Evolutionary conservation across 2,888 invertebrate genomes (phyloP).

Genomic region (Congeria kusceri): DNA sequence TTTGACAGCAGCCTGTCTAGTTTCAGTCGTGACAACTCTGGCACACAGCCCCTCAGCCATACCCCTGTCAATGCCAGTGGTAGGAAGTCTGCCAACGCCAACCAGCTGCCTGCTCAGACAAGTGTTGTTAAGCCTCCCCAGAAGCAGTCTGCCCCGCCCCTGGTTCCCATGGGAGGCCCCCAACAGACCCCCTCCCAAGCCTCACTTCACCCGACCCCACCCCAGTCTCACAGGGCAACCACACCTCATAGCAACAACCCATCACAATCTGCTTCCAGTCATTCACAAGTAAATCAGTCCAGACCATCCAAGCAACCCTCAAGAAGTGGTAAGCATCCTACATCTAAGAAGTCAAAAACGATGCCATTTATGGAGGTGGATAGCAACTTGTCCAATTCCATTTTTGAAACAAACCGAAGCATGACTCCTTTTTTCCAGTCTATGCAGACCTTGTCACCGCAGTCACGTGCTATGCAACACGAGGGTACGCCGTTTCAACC

Average conservation of each 20-base stretch:
- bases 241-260: slow-evolving; percentile 56
- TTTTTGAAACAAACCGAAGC: slow-evolving; percentile 72
- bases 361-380: slow-evolving; percentile 77
- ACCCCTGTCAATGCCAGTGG: slow-evolving; percentile 69
- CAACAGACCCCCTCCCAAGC: slow-evolving; percentile 48
- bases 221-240: slow-evolving; percentile 64
- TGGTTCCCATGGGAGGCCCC: slow-evolving; percentile 60
- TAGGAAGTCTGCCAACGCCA: slow-evolving; percentile 68
- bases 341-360: slow-evolving; percentile 62
- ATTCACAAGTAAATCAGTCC: slow-evolving; percentile 63
- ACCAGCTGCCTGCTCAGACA: slow-evolving; percentile 50
- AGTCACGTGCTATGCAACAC: slow-evolving; percentile 76
- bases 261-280: slow-evolving; percentile 55
- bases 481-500: slow-evolving; percentile 82
- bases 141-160: slow-evolving; percentile 64
- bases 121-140: slow-evolving; percentile 68
- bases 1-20: slow-evolving; percentile 59
- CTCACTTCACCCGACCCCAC: slow-evolving; percentile 49
- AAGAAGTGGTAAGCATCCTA: slow-evolving; percentile 39
- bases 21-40: slow-evolving; percentile 60
- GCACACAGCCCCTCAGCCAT: slow-evolving; percentile 73
- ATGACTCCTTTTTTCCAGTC: slow-evolving; percentile 79
- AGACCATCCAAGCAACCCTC: slow-evolving; percentile 57
- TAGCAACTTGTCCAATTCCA: slow-evolving; percentile 66
- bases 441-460: slow-evolving; percentile 80